Evolutionary conservation across 2,888 invertebrate species (phyloP), one percentile per base, ranked within the genome.

Genomic region (Melolontha melolontha): DNA sequence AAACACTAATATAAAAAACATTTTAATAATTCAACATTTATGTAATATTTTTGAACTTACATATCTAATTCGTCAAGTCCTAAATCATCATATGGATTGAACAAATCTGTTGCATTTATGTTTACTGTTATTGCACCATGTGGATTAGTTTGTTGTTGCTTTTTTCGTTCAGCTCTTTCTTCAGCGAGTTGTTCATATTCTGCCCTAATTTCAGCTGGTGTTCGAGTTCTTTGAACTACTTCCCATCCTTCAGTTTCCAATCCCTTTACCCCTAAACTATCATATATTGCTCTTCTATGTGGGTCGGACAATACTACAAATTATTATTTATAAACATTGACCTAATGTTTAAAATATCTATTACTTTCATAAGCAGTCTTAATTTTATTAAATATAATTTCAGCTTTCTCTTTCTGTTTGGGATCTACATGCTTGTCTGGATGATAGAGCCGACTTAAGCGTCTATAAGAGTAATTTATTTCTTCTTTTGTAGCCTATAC

Each of bases 211-310:
- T 99, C 98, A 74, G 94, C 91, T 1, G 98, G 96, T 1, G 97
- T 97, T 81, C 93, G 93, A 1, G 94, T 94, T 41, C 96, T 87
- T 77, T 95, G 92, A 34, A 98, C 93, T 39, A 98, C 87, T 85
- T 98, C 96, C 96, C 97, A 97, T 64, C 97, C 97, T 78, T 97
- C 95, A 0, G 96, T 95, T 82, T 96, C 92, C 29, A 98, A 85
- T 0, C 98, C 98, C 78, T 93, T 91, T 64, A 92, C 90, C n/a
- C 97, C 97, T 82, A 89, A 83, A 59, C 88, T 89, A 85, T 99
- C 98, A 83, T 98, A 99, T 73, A 99, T 97, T 0, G 96, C 97
- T 80, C 98, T 87, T 80, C 93, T 92, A 79, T 97, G 96, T 1
- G 96, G 92, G 86, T 99, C 97, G 16, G 91, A 93, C 47, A 99